A percentile compares a stretch with the other conserved stretches of the same genome.
Conservation (phyloP, 2,113 vertebrate species). For the Ammospiza caudacuta region DNA sequence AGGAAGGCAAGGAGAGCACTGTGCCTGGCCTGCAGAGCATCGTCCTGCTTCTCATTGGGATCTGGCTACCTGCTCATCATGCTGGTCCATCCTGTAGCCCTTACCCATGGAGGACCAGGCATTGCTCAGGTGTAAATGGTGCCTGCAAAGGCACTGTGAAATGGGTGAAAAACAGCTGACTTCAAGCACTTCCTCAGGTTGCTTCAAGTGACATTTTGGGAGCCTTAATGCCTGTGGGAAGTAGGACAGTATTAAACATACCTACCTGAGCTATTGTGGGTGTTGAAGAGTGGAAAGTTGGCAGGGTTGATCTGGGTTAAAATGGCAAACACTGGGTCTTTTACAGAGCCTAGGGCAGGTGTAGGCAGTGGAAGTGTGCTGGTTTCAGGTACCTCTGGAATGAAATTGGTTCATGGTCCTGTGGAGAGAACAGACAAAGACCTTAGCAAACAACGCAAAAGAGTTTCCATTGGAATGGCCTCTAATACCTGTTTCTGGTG, state of each 20-base stretch:
- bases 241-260: not conserved
- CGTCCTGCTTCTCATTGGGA: not conserved
- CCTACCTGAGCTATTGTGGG: not conserved
- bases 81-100: fast-evolving
- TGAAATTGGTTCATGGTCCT: fast-evolving
- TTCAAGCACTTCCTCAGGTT: not conserved
- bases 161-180: not conserved
- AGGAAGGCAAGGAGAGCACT: not conserved
- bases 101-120: not conserved
- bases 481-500: not conserved
- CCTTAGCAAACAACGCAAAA: not conserved
- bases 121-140: not conserved
- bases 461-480: not conserved
- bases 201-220: not conserved
- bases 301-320: not conserved
- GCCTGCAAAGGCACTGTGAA: not conserved
- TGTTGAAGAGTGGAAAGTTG: not conserved
- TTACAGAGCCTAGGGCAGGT: not conserved
- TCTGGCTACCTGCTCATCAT: fast-evolving
- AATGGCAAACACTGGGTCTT: not conserved
- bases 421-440: not conserved
- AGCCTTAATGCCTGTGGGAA: not conserved
- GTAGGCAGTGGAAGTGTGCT: not conserved
- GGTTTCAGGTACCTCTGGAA: not conserved
- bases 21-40: not conserved